Percentiles rank a stretch among this genome's conserved stretches.
These are phyloP conservation scores for Cataglyphis rosenhaueri DNA, from an alignment of 2,888 invertebrate genomes.

Conservation along the genomic window DNA sequence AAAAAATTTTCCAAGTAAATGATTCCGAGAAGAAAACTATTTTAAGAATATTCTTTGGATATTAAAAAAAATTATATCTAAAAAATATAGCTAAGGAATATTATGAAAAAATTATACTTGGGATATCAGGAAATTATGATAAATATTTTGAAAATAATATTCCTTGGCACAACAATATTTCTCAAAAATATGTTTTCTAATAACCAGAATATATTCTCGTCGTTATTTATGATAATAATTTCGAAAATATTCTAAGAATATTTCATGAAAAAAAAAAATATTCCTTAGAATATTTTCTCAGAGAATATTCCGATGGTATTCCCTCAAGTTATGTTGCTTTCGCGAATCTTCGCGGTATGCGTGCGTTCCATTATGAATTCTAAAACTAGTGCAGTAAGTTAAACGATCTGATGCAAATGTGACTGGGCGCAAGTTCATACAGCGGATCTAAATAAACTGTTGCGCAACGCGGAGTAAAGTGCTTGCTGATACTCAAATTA, in stretches of 20 bases:
- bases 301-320: neutral
- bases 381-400: conserved; percentile 7
- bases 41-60: neutral
- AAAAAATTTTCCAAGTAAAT: neutral
- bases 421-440: conserved; percentile 5
- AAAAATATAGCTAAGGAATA: neutral
- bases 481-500: conserved; percentile 5
- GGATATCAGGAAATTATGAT: neutral
- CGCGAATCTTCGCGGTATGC: conserved; percentile 19
- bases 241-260: neutral
- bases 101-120: neutral
- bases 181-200: neutral
- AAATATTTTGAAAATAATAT: neutral
- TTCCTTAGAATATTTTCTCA: neutral
- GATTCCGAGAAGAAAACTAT: neutral
- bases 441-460: neutral
- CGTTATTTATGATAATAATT: neutral
- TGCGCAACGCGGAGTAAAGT: neutral
- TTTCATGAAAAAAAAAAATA: neutral
- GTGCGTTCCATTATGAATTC: conserved; percentile 34
- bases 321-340: neutral
- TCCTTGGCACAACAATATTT: neutral
- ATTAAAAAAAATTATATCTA: too few relatives aligned
- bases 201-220: neutral
- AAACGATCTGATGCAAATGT: conserved; percentile 18